These are phyloP conservation scores for Parazoanthus darwini DNA, from an alignment of 92 coral and sea anemone genomes.

Conservation along the genomic window DNA sequence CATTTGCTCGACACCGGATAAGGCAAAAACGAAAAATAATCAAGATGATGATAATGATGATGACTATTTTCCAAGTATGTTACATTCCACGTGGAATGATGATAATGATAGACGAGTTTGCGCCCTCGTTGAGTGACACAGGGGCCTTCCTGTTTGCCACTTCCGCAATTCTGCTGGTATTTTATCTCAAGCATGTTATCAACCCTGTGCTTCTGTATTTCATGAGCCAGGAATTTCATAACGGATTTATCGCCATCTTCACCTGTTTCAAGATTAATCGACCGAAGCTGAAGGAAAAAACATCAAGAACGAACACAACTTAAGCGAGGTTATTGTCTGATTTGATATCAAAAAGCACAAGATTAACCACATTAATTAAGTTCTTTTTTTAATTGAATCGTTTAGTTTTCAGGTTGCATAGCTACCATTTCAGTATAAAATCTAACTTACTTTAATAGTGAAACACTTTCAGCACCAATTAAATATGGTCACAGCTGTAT, in stretches of 20 bases:
- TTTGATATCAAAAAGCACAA: not conserved
- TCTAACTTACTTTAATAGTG: too few relatives aligned
- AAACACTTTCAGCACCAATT: too few relatives aligned
- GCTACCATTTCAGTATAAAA: too few relatives aligned
- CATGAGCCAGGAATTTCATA: conserved; percentile 58
- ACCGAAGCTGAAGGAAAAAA: not conserved
- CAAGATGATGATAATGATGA: conserved; percentile 45
- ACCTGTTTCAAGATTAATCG: not conserved
- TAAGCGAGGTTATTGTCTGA: not conserved
- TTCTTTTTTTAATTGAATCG: too few relatives aligned
- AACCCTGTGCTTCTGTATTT: conserved; percentile 64
- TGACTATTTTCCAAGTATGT: conserved; percentile 58
- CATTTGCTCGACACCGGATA: conserved; percentile 1
- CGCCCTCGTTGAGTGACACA: conserved; percentile 17
- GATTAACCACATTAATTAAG: not conserved
- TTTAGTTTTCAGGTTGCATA: too few relatives aligned
- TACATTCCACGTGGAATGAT: conserved; percentile 59
- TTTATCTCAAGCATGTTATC: conserved; percentile 57
- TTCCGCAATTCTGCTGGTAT: conserved; percentile 44
- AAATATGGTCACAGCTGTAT: too few relatives aligned
- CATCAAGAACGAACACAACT: not conserved
- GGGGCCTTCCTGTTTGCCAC: conserved; percentile 18
- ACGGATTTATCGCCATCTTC: conserved; percentile 24
- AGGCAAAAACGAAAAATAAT: conserved; percentile 17
- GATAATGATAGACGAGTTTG: conserved; percentile 57